Evolutionary conservation across 2,113 vertebrate genomes (phyloP), one percentile per base, ranked within the genome.

Genomic region (Hydrolagus affinis): DNA sequence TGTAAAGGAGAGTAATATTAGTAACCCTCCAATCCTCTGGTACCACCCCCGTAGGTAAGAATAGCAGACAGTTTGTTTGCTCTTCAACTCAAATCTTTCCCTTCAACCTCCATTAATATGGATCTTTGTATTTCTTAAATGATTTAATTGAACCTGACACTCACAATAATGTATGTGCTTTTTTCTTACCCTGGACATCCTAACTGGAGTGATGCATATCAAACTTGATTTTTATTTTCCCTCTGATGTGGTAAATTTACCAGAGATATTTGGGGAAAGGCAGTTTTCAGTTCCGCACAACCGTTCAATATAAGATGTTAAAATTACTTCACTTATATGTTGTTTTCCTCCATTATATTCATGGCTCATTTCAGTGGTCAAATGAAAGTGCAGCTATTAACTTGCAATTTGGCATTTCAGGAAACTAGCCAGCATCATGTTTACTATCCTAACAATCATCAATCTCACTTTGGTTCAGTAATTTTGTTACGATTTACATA

Each of bases 71-170:
- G 73, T 74, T 25, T 68, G 44, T 87, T 85, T 88, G 86, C 88
- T 86, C 73, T 88, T 85, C 87, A 89, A 11, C 25, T 87, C 83
- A 85, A 85, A 32, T 85, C 60, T 83, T 90, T 87, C 87, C 78
- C 86, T 1, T 77, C 75, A 0, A 85, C 89, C 87, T 88, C 72
- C 88, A 86, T 88, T 88, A 88, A 86, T 86, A 86, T 88, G 87
- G 86, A 88, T 85, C 85, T 90, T 87, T 80, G 87, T 87, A 87
- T 88, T 89, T 90, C 85, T 88, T 88, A 89, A 90, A 90, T 86
- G 19, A 71, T 86, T 88, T 88, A 86, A 90, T 90, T 90, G 89
- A 88, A 89, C 86, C 87, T 90, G 89, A 90, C 88, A 88, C 85
- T 88, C 83, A 17, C 85, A 86, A 88, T 86, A 86, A 89, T 0